Evolutionary conservation across 2,797 vertebrate species (phyloP).

Genomic region (Phataginus tricuspis): DNA sequence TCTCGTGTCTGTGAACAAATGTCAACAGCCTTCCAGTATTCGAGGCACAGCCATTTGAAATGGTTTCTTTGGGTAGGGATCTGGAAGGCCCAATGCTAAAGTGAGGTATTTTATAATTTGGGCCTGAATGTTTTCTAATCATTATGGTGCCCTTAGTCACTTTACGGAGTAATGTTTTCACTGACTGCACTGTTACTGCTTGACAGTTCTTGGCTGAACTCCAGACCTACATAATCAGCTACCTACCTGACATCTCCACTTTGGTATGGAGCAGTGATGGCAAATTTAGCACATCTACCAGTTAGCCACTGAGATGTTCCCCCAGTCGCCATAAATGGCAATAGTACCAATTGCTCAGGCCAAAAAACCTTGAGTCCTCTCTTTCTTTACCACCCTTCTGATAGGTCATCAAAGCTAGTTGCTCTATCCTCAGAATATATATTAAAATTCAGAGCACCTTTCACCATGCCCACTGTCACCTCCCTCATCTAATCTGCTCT

Average conservation of each 20-base stretch:
- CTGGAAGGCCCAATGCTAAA: neutral
- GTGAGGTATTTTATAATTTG: neutral
- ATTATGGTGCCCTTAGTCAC: neutral
- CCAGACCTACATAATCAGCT: neutral
- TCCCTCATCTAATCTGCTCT: neutral
- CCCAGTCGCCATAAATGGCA: neutral
- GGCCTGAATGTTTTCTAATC: neutral
- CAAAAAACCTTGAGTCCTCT: neutral
- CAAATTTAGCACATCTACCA: neutral
- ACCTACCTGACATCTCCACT: neutral
- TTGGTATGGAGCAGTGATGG: neutral
- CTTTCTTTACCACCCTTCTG: neutral
- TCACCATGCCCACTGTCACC: no score
- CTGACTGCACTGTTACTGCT: neutral
- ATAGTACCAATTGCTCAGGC: neutral
- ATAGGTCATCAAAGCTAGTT: neutral
- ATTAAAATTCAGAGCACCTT: neutral
- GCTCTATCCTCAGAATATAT: neutral
- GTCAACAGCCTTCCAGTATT: neutral
- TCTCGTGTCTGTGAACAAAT: neutral
- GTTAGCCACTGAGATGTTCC: neutral
- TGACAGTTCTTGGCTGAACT: neutral
- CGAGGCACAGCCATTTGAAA: neutral
- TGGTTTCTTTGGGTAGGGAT: neutral
- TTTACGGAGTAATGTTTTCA: neutral